Evolutionary conservation across 2,113 vertebrate genomes (phyloP).

Genomic region (Anthoscopus minutus): DNA sequence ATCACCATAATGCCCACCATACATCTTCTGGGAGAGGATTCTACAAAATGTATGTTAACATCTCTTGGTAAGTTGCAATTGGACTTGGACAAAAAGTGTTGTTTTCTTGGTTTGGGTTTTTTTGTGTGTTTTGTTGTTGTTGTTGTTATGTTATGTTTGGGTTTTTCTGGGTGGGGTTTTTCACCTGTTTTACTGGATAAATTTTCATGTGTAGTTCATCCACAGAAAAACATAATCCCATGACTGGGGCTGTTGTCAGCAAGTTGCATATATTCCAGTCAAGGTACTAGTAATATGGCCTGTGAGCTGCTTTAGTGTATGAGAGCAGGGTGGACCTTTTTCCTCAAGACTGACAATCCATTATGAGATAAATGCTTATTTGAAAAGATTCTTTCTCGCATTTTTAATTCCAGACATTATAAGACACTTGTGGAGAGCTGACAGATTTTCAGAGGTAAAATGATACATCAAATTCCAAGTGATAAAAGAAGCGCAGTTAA

Average conservation of each 20-base stretch:
- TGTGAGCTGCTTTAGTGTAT: neutral
- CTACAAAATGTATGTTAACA: neutral
- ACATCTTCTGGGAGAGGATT: neutral
- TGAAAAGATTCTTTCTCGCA: neutral
- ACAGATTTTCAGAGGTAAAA: constrained; percentile 1
- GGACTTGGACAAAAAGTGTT: neutral
- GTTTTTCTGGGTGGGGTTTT: neutral
- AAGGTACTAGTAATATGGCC: neutral
- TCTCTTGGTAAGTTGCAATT: neutral
- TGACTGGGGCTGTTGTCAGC: neutral
- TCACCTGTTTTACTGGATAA: neutral
- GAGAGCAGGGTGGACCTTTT: neutral
- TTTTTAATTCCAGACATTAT: neutral
- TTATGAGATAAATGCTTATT: neutral
- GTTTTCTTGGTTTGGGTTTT: accelerated
- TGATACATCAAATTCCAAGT: neutral
- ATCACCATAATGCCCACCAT: neutral
- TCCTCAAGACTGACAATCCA: neutral
- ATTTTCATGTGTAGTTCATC: neutral
- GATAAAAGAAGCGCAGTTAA: neutral
- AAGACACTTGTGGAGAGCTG: neutral
- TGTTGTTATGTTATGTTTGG: too few species aligned
- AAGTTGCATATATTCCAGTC: neutral
- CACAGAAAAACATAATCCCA: neutral
- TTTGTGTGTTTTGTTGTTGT: too few species aligned